Base-by-base conservation (phyloP, 23 tunicate genomes). In the Styela clava region DNA sequence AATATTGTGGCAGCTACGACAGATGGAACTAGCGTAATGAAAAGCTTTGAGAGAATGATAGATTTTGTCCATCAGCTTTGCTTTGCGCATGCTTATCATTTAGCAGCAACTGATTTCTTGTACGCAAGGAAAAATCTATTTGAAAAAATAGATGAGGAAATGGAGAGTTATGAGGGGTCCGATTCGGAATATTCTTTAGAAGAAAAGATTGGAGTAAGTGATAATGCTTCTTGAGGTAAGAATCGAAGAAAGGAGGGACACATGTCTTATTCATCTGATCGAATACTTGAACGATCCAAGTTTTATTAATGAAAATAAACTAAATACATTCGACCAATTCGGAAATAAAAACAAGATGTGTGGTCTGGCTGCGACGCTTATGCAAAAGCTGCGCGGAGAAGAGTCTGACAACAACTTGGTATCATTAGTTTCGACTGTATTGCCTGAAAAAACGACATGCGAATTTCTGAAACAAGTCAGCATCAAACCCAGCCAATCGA, bases 11-110 rank as follows among this genome's bases (percentile, higher is more conserved):
- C 88, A 78, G 78, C 88, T 33, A 78, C 83, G 33, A 85, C 83
- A 85, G 88, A 85, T 85, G 88, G 88, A 67, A 83, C 88, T 85
- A 85, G 88, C 78, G 88, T 85, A 68, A 85, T 85, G 83, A 85
- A 78, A 77, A 85, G 88, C 67, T 85, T 85, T 78, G 88, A 83
- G 78, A 85, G 81, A 62, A 74, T 83, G 81, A 74, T 83, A 68
- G 56, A 64, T 62, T 74, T 74, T 73, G 56, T 83, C 29, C 86
- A 83, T 36, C 86, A 83, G 86, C 80, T 83, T 20, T 83, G 86
- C 63, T 83, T 83, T 83, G 86, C 81, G 52, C 81, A 83, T 74
- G 86, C 73, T 74, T 83, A 83, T 83, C 83, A 84, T 84, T 76
- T 84, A 74, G 88, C 88, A 26, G 74, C 64, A 64, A 76, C 35